phyloP scores from a whole-genome alignment of 30 jellyfish, hydroid and myxozoan species.

The Nemopilema nomurai region DNA sequence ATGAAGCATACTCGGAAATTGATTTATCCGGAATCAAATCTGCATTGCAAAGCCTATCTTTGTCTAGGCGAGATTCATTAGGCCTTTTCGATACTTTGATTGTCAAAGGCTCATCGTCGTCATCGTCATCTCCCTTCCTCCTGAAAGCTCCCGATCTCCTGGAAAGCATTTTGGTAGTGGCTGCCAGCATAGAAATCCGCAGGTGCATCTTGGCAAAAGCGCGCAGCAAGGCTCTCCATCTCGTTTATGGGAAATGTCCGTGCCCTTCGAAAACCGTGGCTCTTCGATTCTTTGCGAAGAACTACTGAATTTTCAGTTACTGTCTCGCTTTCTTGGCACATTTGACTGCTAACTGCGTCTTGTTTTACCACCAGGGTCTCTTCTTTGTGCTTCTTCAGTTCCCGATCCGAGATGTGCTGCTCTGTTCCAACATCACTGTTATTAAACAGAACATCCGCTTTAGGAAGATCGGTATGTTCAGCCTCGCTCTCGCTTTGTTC shows the following conservation, averaged over 20 bases:
- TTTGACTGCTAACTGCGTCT: not conserved
- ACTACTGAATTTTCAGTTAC: not conserved
- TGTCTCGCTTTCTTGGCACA: not conserved
- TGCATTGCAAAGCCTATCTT: not conserved
- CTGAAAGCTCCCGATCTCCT: constrained; percentile 26
- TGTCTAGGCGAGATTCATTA: not conserved
- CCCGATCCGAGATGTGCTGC: not conserved
- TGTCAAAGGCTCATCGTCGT: constrained; percentile 8
- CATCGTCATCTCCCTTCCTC: constrained; percentile 1
- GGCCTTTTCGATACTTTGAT: not conserved
- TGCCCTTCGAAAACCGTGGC: constrained; percentile 14
- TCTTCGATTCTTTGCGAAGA: constrained; percentile 15
- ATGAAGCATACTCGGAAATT: not conserved
- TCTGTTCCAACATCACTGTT: not conserved
- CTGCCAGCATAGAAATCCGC: constrained; percentile 55
- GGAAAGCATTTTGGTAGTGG: constrained; percentile 64
- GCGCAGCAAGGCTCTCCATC: constrained; percentile 13
- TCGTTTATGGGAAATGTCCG: constrained; percentile 49
- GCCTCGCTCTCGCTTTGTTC: not conserved
- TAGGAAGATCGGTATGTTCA: not conserved
- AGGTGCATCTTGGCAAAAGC: constrained; percentile 21
- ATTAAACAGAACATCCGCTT: not conserved
- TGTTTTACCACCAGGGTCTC: not conserved
- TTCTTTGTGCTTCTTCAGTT: not conserved
- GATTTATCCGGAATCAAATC: not conserved